Percentiles rank a stretch among this genome's conserved stretches.
Evolutionary conservation across 2,797 vertebrate species (phyloP).

Genomic region (Spinus pinus): DNA sequence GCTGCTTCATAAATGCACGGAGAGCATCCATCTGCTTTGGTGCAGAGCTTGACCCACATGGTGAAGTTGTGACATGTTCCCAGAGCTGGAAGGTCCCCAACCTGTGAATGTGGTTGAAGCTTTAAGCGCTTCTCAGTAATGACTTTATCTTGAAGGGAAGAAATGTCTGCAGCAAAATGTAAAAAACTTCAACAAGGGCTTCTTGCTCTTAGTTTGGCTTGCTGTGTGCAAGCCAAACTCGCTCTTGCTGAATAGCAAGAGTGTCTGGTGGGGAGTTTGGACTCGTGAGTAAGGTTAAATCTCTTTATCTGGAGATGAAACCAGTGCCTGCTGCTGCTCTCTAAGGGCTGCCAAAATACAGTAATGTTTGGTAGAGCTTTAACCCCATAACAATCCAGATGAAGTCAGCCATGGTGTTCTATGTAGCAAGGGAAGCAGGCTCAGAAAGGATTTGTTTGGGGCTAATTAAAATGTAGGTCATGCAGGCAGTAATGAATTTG

Average conservation of each 20-base stretch:
- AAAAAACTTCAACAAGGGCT: neutral
- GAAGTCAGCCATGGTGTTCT: conserved; percentile 5
- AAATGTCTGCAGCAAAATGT: neutral
- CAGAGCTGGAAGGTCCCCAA: neutral
- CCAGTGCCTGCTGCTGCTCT: neutral
- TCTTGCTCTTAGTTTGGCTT: neutral
- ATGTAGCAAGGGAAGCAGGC: neutral
- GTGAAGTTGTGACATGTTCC: neutral
- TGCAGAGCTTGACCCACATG: neutral
- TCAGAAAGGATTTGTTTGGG: conserved; percentile 50
- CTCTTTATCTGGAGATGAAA: neutral
- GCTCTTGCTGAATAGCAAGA: neutral
- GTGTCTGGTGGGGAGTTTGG: neutral
- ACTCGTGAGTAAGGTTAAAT: neutral
- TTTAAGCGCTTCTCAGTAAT: neutral
- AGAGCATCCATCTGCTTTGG: neutral
- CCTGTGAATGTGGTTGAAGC: neutral
- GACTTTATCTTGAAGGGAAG: neutral
- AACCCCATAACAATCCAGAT: neutral
- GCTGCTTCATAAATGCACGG: neutral
- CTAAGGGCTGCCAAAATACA: neutral
- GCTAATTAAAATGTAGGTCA: conserved; percentile 58
- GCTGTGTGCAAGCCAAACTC: neutral
- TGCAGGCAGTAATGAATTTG: conserved; percentile 10
- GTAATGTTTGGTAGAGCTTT: neutral